Evolutionary conservation across 2,113 vertebrate species (phyloP).

Genomic region (Antechinus stuartii): DNA sequence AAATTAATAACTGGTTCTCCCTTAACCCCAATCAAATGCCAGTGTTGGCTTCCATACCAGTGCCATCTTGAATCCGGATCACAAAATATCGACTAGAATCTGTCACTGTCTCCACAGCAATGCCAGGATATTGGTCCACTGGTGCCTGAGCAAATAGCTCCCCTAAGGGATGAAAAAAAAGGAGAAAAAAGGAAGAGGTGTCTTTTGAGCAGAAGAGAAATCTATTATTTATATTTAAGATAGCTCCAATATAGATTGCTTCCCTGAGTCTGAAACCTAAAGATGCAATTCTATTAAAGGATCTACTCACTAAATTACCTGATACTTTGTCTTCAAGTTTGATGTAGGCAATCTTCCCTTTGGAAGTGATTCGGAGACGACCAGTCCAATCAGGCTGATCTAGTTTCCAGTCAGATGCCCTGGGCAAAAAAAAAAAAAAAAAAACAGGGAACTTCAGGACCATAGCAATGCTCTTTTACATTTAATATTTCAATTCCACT

Average conservation of each 20-base stretch:
- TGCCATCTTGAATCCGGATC: slow-evolving; percentile 95
- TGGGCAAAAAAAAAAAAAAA: slow-evolving; percentile 67
- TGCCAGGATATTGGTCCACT: slow-evolving; percentile 92
- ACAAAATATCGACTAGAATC: slow-evolving; percentile 97
- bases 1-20: not conserved
- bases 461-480: not conserved
- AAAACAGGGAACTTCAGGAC: slow-evolving; percentile 59
- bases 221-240: not conserved
- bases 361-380: slow-evolving; percentile 94
- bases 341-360: slow-evolving; percentile 94
- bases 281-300: not conserved
- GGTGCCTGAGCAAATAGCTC: slow-evolving; percentile 96
- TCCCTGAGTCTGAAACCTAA: not conserved
- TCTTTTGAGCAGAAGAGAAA: slow-evolving; percentile 44
- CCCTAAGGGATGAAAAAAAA: slow-evolving; percentile 82
- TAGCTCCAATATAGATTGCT: not conserved
- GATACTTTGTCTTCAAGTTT: slow-evolving; percentile 98
- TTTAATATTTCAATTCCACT: slow-evolving; percentile 9
- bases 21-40: not conserved
- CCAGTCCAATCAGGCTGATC: slow-evolving; percentile 97
- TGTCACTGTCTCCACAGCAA: slow-evolving; percentile 93
- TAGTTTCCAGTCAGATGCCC: slow-evolving; percentile 99
- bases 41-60: slow-evolving; percentile 84
- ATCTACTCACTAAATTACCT: slow-evolving; percentile 80
- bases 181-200: not conserved